Evolutionary conservation across 2,113 vertebrate species (phyloP).

Genomic region (Leptosomus discolor): DNA sequence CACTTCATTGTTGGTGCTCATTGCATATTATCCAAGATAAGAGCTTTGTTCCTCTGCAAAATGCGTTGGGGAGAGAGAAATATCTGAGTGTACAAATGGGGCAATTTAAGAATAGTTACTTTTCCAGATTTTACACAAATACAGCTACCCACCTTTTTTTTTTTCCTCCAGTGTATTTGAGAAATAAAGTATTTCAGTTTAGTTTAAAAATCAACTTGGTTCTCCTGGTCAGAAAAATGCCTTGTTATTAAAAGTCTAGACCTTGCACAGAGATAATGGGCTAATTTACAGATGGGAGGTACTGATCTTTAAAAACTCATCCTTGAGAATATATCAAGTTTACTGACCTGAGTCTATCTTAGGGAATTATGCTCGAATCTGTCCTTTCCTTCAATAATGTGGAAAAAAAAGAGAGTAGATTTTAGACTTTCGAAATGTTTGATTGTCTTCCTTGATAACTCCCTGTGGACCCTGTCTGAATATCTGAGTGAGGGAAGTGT

Average conservation of each 20-base stretch:
- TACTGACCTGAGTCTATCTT: not conserved
- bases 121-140: not conserved
- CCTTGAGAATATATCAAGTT: not conserved
- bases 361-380: not conserved
- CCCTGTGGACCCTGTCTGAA: not conserved
- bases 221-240: not conserved
- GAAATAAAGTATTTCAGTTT: not conserved
- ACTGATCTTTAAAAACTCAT: not conserved
- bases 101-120: not conserved
- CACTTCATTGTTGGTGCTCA: not conserved
- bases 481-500: not conserved
- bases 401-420: not conserved
- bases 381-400: not conserved
- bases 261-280: not conserved
- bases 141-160: not conserved
- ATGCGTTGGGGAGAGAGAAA: not conserved
- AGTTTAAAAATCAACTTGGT: not conserved
- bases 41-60: not conserved
- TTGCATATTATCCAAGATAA: not conserved
- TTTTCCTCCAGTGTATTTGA: not conserved
- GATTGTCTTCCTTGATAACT: not conserved
- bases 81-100: not conserved
- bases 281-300: not conserved
- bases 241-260: not conserved
- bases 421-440: not conserved